Percentiles rank a stretch among this genome's conserved stretches.
Evolutionary conservation across 1,140 invertebrate genomes (phyloP).

Genomic region (Portunus trituberculatus): DNA sequence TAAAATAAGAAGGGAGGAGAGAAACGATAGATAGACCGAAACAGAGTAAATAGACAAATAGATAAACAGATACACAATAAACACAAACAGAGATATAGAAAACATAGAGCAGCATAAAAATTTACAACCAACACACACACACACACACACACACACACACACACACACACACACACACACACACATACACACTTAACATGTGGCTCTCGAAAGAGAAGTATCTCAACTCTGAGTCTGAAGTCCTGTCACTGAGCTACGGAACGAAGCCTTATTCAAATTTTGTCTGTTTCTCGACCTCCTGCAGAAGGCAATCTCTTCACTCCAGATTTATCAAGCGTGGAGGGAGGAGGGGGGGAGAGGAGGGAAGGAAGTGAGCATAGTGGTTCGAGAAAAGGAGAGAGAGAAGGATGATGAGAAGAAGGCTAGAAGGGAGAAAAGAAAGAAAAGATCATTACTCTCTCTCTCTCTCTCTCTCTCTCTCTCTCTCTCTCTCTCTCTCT

Average conservation of each 20-base stretch:
- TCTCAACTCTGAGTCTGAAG: neutral
- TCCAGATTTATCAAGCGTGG: neutral
- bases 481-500: neutral
- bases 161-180: too few species aligned
- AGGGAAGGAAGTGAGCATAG: neutral
- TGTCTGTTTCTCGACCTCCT: neutral
- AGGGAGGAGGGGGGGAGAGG: neutral
- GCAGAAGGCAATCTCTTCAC: constrained; percentile 20
- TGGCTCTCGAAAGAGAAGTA: neutral
- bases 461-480: constrained; percentile 17
- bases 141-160: too few species aligned
- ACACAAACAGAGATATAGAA: too few species aligned
- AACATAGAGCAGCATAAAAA: too few species aligned
- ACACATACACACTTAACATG: too few species aligned
- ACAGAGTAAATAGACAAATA: too few species aligned
- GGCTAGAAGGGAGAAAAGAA: neutral
- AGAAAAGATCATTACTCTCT: neutral
- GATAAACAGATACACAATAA: too few species aligned
- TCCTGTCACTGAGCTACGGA: neutral
- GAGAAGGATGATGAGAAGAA: neutral
- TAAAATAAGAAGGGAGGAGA: too few species aligned
- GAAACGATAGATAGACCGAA: too few species aligned
- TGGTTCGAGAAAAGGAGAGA: neutral
- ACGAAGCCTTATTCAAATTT: neutral
- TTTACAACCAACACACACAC: too few species aligned